Base-by-base conservation (phyloP, 2,888 invertebrate species). In the Crocallis elinguaria region DNA sequence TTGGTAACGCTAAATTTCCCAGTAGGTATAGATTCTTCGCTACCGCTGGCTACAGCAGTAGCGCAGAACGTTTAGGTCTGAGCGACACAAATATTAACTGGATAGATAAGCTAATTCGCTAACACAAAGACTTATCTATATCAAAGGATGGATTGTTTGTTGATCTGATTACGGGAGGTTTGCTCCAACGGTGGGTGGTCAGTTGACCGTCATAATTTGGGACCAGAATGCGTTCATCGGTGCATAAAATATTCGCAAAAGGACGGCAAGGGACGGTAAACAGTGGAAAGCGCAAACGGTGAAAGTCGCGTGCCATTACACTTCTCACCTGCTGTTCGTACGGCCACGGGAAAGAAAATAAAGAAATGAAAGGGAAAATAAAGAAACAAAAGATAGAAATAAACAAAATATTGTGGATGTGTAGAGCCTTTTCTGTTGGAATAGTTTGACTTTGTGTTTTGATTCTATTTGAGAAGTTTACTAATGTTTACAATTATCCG, bases 181-280 rank as follows among this genome's bases (percentile, higher is more conserved):
- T 76, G 71, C 72, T 42, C 33, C 30, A 27, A 73, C 67, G 69
- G 45, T 69, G 76, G 79, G 82, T 86, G 85, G 79, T 73, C 90
- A 90, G 83, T 86, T 92, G 92, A 89, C 92, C 91, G 90, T 88
- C 76, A 90, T 92, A 91, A 92, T 91, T 86, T 72, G 71, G 84
- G 79, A 71, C 75, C 80, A 75, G 80, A 82, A 84, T 80, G 78
- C 70, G 84, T 59, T 69, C 89, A 86, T 68, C 82, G 90, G 82
- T 75, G 92, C 92, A 88, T 92, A 86, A 90, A 91, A 92, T 89
- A 90, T 89, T 86, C 75, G 74, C 71, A 66, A 71, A 63, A 60
- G 63, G 72, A 70, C 65, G 67, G 67, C 75, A 70, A 75, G 52
- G 52, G 52, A 52, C 46, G 33, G 45, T 41, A 39, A 52, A 52